Conservation (phyloP, 2,888 invertebrate genomes). For the Apamea crenata region DNA sequence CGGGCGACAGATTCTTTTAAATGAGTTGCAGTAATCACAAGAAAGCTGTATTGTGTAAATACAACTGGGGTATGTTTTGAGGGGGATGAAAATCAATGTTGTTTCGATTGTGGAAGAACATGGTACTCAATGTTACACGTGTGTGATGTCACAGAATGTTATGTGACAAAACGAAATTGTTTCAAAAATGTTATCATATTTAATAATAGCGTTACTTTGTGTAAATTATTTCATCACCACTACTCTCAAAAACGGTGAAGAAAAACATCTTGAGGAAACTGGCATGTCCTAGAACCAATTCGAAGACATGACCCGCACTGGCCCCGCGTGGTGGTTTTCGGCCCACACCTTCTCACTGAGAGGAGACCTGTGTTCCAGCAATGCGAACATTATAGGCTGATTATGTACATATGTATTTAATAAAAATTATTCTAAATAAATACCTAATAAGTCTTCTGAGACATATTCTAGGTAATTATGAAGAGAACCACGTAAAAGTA, state of each 20-base stretch:
- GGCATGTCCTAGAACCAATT: no score
- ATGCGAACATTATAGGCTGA: no score
- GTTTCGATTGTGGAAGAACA: background rate
- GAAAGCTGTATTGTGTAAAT: conserved; percentile 36
- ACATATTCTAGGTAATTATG: background rate
- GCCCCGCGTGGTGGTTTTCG: no score
- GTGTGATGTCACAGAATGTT: background rate
- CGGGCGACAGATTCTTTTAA: conserved; percentile 70
- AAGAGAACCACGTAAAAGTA: background rate
- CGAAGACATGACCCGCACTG: no score
- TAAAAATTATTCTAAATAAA: background rate
- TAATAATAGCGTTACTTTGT: background rate
- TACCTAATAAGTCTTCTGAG: background rate
- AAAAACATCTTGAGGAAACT: no score
- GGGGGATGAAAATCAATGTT: conserved; percentile 6
- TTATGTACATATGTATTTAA: no score
- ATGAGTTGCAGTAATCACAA: conserved; percentile 68
- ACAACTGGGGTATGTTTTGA: conserved; percentile 13
- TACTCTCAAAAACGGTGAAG: no score
- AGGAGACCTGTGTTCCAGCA: no score
- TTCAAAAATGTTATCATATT: background rate
- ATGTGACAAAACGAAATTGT: background rate
- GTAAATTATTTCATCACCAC: no score
- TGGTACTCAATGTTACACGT: background rate
- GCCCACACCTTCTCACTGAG: no score